Evolutionary conservation across 2,888 invertebrate species (phyloP), one percentile per base, ranked within the genome.

Genomic region (Phalangium opilio): DNA sequence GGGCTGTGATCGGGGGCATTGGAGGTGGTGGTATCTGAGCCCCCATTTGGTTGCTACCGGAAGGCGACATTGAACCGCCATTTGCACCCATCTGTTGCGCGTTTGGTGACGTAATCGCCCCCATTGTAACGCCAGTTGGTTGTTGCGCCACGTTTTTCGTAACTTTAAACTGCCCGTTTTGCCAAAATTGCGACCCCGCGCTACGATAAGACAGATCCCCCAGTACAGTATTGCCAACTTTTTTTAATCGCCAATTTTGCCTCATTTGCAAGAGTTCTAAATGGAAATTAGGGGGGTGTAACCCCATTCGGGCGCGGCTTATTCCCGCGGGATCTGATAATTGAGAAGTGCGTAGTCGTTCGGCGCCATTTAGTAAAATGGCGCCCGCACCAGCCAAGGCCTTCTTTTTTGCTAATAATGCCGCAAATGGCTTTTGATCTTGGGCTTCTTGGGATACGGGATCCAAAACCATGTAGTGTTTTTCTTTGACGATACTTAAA

Each of bases 141-240:
- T 41, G 45, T 20, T 81, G 81, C 48, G 83, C 82, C 50, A 90
- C 89, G 1, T 89, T 89, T 70, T 95, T 95, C 1, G 83, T 83
- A 1, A 93, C 91, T 73, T 93, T 91, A 72, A 93, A 91, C 59
- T 86, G 83, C 3, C 93, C 93, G 50, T 84, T 83, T 69, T 91
- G 90, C 51, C 80, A 80, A 64, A 84, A 93, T 63, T 90, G 84
- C 0, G 91, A 93, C 1, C 93, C 93, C 53, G 91, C 74, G 59
- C 91, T 90, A 52, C 89, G 75, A 63, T 93, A 95, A 64, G 93
- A 93, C 5, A 95, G 74, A 68, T 95, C 95, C 0, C 95, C 95
- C 45, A 95, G 82, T 48, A 95, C 95, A 0, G 84, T 81, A 63
- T 87, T 90, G 0, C 89, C 87, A 1, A 90, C 87, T 71, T 93